A percentile compares a stretch with the other conserved stretches of the same genome.
Conservation (phyloP, 2,113 vertebrate species). For the Oreochromis aureus region DNA sequence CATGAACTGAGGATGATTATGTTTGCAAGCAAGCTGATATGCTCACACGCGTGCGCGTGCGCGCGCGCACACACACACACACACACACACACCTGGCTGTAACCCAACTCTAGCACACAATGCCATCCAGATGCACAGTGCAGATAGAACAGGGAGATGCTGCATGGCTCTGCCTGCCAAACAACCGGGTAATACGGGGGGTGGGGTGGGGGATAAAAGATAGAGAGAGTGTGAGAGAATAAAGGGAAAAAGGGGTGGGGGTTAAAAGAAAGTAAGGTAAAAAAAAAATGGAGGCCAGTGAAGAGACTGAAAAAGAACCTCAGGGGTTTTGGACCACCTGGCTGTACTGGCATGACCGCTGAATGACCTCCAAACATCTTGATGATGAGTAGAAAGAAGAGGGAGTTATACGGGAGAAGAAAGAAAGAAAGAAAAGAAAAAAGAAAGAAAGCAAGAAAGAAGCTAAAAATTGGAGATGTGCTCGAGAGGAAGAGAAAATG, state of each 20-base stretch:
- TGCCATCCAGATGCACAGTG: conserved; percentile 66
- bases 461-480: conserved; percentile 7
- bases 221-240: background rate
- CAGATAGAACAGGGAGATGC: conserved; percentile 60
- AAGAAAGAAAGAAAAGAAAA: background rate
- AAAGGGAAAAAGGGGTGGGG: background rate
- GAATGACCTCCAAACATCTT: conserved; percentile 46
- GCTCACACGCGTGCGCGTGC: background rate
- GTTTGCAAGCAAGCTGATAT: conserved; percentile 15
- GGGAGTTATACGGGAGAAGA: background rate
- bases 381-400: background rate
- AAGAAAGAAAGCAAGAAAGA: background rate
- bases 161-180: conserved; percentile 56
- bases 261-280: background rate
- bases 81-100: conserved; percentile 41
- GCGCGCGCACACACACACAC: background rate
- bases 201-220: background rate
- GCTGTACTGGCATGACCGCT: conserved; percentile 30
- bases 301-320: conserved; percentile 22
- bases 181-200: conserved; percentile 25
- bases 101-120: conserved; percentile 59
- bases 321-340: conserved; percentile 53
- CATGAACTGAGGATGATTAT: conserved; percentile 41
- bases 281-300: background rate
- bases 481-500: conserved; percentile 33